Conservation (phyloP, 2,113 vertebrate species). For the Carlito syrichta region DNA sequence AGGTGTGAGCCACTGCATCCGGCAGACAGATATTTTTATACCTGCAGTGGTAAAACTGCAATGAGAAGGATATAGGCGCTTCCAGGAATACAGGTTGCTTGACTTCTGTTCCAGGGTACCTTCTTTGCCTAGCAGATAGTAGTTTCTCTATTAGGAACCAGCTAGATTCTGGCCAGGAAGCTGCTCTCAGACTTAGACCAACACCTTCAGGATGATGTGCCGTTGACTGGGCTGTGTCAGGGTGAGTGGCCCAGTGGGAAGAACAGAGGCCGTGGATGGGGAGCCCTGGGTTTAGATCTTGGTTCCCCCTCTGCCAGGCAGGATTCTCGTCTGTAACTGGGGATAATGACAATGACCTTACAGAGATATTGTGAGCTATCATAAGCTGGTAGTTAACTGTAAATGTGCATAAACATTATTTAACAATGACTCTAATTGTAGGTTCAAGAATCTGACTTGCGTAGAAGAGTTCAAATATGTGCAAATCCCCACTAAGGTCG, state of each 20-base stretch:
- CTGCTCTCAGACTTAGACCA: neutral
- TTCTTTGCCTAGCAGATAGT: neutral
- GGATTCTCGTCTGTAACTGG: neutral
- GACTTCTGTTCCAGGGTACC: neutral
- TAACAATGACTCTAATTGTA: conserved; percentile 15
- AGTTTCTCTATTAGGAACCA: neutral
- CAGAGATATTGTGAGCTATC: neutral
- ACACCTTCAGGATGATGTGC: neutral
- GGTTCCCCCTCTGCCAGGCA: neutral
- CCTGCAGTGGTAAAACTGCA: neutral
- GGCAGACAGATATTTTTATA: neutral
- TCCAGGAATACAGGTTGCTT: neutral
- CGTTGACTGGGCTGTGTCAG: neutral
- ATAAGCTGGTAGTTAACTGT: neutral
- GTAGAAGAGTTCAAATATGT: neutral
- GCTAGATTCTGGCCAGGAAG: neutral
- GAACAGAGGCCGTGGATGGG: neutral
- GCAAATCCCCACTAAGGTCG: neutral
- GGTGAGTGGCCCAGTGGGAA: neutral
- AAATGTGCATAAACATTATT: neutral
- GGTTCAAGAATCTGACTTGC: conserved; percentile 17
- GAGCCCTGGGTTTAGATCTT: neutral
- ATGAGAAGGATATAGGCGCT: neutral
- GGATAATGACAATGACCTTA: neutral
- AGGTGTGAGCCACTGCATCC: neutral